Evolutionary conservation across 2,888 invertebrate genomes (phyloP).

Genomic region (Sialis lutaria): DNA sequence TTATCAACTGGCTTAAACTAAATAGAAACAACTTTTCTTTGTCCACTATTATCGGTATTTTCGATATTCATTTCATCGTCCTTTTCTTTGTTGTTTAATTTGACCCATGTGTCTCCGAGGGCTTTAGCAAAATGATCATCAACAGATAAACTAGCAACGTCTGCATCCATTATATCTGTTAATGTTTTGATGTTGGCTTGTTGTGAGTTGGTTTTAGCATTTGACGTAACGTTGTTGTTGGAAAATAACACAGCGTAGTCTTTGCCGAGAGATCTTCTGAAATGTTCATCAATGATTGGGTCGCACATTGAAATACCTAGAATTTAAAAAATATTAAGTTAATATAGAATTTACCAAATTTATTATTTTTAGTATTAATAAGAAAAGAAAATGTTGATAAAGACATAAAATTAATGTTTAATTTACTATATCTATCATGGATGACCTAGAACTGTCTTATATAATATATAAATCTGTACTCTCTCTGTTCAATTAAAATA

Average conservation of each 20-base stretch:
- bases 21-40: conserved; percentile 19
- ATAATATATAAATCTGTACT: too few species aligned
- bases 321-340: conserved; percentile 9
- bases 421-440: too few species aligned
- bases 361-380: too few species aligned
- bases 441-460: too few species aligned
- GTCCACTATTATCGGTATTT: conserved; percentile 15
- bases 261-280: conserved; percentile 76
- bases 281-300: conserved; percentile 90
- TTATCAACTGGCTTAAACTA: conserved; percentile 7
- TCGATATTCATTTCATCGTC: conserved; percentile 29
- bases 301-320: conserved; percentile 65
- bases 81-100: conserved; percentile 46
- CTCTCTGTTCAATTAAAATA: too few species aligned
- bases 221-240: conserved; percentile 27
- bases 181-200: conserved; percentile 12
- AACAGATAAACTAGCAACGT: conserved; percentile 43
- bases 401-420: too few species aligned
- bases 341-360: too few species aligned
- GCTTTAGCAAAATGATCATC: conserved; percentile 90
- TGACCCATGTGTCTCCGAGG: conserved; percentile 67
- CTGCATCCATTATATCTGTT: conserved; percentile 37
- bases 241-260: conserved; percentile 56
- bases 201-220: conserved; percentile 16
- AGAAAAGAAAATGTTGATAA: too few species aligned